Percentiles rank a stretch among this genome's conserved stretches.
Conservation (phyloP, 2,888 invertebrate species). For the Limnephilus rhombicus region DNA sequence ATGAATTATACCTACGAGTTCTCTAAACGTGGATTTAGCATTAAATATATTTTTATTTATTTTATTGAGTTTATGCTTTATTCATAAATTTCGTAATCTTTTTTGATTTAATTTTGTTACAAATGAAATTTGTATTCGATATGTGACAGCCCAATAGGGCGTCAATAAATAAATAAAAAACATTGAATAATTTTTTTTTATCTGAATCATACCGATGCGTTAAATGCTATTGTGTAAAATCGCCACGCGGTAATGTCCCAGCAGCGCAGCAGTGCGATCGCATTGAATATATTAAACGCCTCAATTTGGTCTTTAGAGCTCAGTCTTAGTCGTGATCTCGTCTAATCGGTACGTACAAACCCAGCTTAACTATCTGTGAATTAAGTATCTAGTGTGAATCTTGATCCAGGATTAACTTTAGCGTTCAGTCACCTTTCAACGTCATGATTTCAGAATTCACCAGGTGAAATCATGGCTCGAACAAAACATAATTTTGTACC, state of each 20-base stretch:
- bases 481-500: not conserved
- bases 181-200: not conserved
- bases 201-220: not conserved
- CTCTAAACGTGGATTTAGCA: no score
- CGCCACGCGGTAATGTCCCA: not conserved
- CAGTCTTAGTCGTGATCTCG: constrained; percentile 15
- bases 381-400: constrained; percentile 5
- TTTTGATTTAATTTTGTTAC: no score
- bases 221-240: not conserved
- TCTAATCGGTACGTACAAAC: constrained; percentile 1
- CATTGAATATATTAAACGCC: constrained; percentile 5
- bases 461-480: not conserved
- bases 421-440: not conserved
- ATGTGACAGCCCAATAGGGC: no score
- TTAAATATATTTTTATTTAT: no score
- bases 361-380: not conserved
- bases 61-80: no score
- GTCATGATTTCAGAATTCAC: not conserved
- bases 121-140: no score
- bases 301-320: not conserved
- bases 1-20: no score
- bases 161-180: no score
- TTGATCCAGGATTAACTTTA: not conserved
- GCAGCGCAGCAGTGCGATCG: not conserved
- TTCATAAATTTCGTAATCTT: no score